Percentiles rank a stretch among this genome's conserved stretches.
phyloP scores from a whole-genome alignment of 2,888 invertebrate genomes.

The Drosophila nigricruria region DNA sequence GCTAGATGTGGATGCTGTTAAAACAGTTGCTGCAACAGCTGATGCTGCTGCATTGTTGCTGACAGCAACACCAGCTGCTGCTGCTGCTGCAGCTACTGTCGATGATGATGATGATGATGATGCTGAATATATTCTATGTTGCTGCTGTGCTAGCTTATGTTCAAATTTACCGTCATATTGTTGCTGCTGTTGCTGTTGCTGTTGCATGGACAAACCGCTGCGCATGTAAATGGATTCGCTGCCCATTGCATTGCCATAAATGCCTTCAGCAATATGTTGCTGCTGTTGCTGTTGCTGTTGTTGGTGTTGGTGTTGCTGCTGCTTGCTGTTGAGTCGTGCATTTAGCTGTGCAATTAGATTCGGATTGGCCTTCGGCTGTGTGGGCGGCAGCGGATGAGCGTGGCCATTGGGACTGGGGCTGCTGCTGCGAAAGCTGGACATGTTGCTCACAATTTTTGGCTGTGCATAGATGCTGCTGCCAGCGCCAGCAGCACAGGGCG shows the following conservation, averaged over 20 bases:
- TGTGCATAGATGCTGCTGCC: conserved; percentile 84
- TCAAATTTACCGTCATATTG: conserved; percentile 85
- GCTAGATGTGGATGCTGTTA: conserved; percentile 59
- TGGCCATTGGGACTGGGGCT: conserved; percentile 84
- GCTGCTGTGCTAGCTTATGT: conserved; percentile 69
- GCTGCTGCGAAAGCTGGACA: conserved; percentile 85
- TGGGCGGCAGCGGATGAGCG: conserved; percentile 76
- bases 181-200: conserved; percentile 82
- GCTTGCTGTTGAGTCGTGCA: conserved; percentile 84
- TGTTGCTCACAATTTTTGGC: conserved; percentile 84
- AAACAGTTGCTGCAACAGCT: conserved; percentile 51
- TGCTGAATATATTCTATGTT: conserved; percentile 84
- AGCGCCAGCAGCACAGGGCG: conserved; percentile 74
- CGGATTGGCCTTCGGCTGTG: conserved; percentile 84
- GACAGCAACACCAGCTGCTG: conserved; percentile 83
- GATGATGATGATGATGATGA: conserved; percentile 45
- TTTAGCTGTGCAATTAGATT: conserved; percentile 85
- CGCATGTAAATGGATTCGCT: conserved; percentile 70
- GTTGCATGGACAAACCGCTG: conserved; percentile 69
- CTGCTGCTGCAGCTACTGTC: conserved; percentile 84
- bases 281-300: conserved; percentile 79
- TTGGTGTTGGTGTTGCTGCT: conserved; percentile 75
- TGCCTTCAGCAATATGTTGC: conserved; percentile 74
- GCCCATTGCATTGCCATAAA: conserved; percentile 77
- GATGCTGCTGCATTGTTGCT: conserved; percentile 57